phyloP scores from a whole-genome alignment of 2,888 invertebrate species.

The Scrobipalpa costella region DNA sequence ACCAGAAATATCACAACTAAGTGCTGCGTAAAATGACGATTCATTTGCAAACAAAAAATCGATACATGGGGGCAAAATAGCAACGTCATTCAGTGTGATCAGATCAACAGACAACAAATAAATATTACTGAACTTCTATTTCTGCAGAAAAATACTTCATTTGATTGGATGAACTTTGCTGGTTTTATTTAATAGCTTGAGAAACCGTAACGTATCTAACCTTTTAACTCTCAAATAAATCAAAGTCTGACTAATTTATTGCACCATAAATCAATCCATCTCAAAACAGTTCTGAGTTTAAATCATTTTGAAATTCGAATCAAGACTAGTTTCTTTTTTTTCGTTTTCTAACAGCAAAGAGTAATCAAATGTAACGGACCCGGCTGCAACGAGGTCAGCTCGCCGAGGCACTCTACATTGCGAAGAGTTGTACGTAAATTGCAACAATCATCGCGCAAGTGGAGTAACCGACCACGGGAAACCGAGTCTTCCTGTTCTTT shows the following conservation, averaged over 20 bases:
- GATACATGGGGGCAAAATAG: slow-evolving; percentile 58
- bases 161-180: neutral
- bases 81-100: slow-evolving; percentile 50
- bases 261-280: neutral
- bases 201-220: too few species aligned
- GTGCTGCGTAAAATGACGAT: slow-evolving; percentile 42
- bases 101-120: slow-evolving; percentile 40
- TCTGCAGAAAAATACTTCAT: neutral
- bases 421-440: slow-evolving; percentile 34
- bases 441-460: slow-evolving; percentile 38
- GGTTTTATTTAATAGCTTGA: neutral
- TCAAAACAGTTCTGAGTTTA: neutral
- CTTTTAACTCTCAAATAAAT: neutral
- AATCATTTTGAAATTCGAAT: slow-evolving; percentile 7
- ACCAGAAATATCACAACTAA: slow-evolving; percentile 14
- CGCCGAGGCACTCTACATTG: slow-evolving; percentile 32
- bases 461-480: slow-evolving; percentile 34
- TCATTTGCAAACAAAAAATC: slow-evolving; percentile 62
- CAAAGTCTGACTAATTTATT: neutral
- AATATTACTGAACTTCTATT: slow-evolving; percentile 11
- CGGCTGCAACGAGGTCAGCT: slow-evolving; percentile 42
- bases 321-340: neutral
- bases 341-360: slow-evolving; percentile 44
- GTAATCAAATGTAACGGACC: slow-evolving; percentile 61
- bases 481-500: slow-evolving; percentile 19